Evolutionary conservation across 1,140 invertebrate species (phyloP), one percentile per base, ranked within the genome.

Genomic region (Caerostris extrusa): DNA sequence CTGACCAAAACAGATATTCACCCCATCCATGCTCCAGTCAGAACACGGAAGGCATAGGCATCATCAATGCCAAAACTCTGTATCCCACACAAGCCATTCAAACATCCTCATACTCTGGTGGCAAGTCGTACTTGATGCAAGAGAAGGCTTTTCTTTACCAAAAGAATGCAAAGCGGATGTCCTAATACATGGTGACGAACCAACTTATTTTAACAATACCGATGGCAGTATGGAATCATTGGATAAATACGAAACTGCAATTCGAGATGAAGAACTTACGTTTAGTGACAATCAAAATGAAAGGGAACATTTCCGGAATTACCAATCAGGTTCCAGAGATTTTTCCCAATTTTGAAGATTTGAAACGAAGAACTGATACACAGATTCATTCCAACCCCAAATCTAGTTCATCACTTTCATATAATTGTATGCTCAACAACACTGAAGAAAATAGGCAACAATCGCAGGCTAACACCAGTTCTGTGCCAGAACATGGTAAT

Each of bases 211-310:
- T 17, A 88, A 86, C 58, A 57, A n/a, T 17, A 88, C 85, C 1
- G 92, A 93, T 19, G 92, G 92, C 57, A 93, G 92, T 57, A 19
- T 93, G 86, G 92, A 93, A 56, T 93, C 92, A 3, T 14, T 93
- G 8, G 92, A 93, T 50, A 93, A 93, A 82, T 93, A 93, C 34
- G 92, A 93, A 89, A 93, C 92, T 34, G 92, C 92, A 14, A 93
- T 93, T 50, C 58, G 92, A 2, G 92, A 93, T 34, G 92, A 93
- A 19, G 92, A 93, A 81, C 60, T 93, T 12, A 93, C 92, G 3
- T 7, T 93, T 5, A 93, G 92, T 56, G 92, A 93, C 34, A 55
- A 89, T 7, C 34, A 81, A 17, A 7, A 89, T 14, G 67, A 50
- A 17, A 57, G 5, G 71, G 53, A 67, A 7, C n/a, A 58, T 57